Base-by-base conservation (phyloP, 1,140 invertebrate species). In the Zaprionus lachaisei region DNA sequence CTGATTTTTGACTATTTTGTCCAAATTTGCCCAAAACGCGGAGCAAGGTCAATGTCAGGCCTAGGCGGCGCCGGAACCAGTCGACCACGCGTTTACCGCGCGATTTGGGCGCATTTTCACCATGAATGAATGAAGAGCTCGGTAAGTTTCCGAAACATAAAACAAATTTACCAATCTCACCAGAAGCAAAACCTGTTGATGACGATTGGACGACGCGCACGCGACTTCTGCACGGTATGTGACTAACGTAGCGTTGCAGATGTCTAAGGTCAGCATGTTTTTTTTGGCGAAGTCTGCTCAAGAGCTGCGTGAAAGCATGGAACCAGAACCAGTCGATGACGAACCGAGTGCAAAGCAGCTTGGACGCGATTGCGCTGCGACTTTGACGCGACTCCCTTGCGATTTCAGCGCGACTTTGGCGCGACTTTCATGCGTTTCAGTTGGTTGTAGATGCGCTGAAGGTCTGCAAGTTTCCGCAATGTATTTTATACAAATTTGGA, bases 41-140 rank as follows among this genome's bases (percentile, higher is more conserved):
- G 75, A 65, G 67, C 79, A 86, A 86, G 83, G 83, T 86, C 83
- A 86, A 86, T 86, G 83, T 82, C 83, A 74, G 64, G 14, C 26
- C 51, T 66, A 37, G 66, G 38, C 12, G 55, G 20, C 47, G 61
- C 37, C 51, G 62, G 49, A 62, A 70, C 68, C 31, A 70, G 57
- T 70, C 24, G 7, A 44, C 11, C 47, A 14, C 20, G 47, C 47
- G 47, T 24, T 58, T 54, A 11, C 17, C 2, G 20, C 17, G 47
- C 62, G 62, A 65, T 17, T 60, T n/a, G 4, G 0, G 2, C 12
- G 58, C 69, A 61, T 47, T 44, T 71, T 64, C 1, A 22, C 20
- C 17, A 41, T 7, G 4, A n/a, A 17, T 47, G 41, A 47, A 47
- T 47, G n/a, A 44, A 44, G 15, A n/a, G 41, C 17, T 47, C n/a